Conservation (phyloP, 2,113 vertebrate species). For the Melanerpes formicivorus region DNA sequence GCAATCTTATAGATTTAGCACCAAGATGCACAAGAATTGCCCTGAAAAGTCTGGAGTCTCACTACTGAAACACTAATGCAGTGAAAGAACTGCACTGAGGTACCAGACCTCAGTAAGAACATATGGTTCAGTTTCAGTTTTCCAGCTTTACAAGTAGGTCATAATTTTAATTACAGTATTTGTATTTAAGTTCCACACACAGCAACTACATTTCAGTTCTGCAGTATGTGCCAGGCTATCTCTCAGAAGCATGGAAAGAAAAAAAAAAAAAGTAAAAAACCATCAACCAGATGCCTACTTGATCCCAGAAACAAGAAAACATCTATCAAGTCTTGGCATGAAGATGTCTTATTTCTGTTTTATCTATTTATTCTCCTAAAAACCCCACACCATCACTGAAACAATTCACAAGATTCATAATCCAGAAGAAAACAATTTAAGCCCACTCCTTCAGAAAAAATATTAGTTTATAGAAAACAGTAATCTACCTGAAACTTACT, state of each 20-base stretch:
- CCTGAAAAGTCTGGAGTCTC: not conserved
- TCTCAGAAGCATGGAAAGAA: not conserved
- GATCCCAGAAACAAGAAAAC: not conserved
- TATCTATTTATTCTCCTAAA: conserved; percentile 46
- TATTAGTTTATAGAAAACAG: conserved; percentile 25
- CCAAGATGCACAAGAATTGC: not conserved
- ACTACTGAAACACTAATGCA: not conserved
- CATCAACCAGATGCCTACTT: not conserved
- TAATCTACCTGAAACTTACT: conserved; percentile 27
- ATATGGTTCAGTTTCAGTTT: not conserved
- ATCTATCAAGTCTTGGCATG: not conserved
- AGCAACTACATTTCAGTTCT: not conserved
- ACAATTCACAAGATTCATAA: conserved; percentile 32
- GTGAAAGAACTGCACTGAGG: not conserved
- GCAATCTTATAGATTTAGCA: not conserved
- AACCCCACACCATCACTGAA: not conserved
- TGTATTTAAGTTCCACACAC: not conserved
- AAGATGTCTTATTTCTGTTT: conserved; percentile 27
- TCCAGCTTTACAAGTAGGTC: not conserved
- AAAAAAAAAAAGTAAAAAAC: not conserved
- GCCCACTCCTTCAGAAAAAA: not conserved
- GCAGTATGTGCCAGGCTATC: not conserved
- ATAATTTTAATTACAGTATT: conserved; percentile 16
- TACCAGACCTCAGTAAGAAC: not conserved
- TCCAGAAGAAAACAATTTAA: conserved; percentile 7